Percentiles rank a stretch among this genome's conserved stretches.
These are phyloP conservation scores for Chaetogeoica ovagalla DNA, from an alignment of 2,888 invertebrate genomes.

Conservation along the genomic window DNA sequence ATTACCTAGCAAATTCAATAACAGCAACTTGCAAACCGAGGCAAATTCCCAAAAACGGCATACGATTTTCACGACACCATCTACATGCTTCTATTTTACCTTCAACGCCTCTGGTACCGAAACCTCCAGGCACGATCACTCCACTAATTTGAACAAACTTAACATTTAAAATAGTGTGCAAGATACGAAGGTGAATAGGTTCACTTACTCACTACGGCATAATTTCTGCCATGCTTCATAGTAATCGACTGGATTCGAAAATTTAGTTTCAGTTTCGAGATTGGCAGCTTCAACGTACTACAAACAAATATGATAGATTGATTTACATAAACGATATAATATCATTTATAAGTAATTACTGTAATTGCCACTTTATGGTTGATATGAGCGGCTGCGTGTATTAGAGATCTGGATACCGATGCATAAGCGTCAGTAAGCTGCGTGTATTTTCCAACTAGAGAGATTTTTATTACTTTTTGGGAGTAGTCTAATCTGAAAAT, in stretches of 20 bases:
- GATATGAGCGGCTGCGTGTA: slow-evolving; percentile 86
- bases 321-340: slow-evolving; percentile 1
- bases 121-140: slow-evolving; percentile 95
- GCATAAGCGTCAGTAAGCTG: slow-evolving; percentile 94
- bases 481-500: slow-evolving; percentile 72
- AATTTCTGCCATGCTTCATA: slow-evolving; percentile 92
- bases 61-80: slow-evolving; percentile 88
- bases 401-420: slow-evolving; percentile 91
- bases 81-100: slow-evolving; percentile 92
- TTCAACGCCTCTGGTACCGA: slow-evolving; percentile 92
- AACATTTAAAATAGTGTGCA: slow-evolving; percentile 8
- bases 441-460: slow-evolving; percentile 96
- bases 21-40: slow-evolving; percentile 97
- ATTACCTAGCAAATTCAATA: slow-evolving; percentile 78
- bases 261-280: slow-evolving; percentile 75
- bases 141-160: slow-evolving; percentile 66
- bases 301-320: slow-evolving; percentile 55
- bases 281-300: slow-evolving; percentile 89
- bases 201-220: slow-evolving; percentile 78
- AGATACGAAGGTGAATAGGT: neutral
- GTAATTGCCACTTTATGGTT: slow-evolving; percentile 81
- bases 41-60: slow-evolving; percentile 94
- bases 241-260: slow-evolving; percentile 78
- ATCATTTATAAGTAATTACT: slow-evolving; percentile 59
- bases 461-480: slow-evolving; percentile 83